Conservation (phyloP, 2,113 vertebrate species). For the Gallinago jamesoni region DNA sequence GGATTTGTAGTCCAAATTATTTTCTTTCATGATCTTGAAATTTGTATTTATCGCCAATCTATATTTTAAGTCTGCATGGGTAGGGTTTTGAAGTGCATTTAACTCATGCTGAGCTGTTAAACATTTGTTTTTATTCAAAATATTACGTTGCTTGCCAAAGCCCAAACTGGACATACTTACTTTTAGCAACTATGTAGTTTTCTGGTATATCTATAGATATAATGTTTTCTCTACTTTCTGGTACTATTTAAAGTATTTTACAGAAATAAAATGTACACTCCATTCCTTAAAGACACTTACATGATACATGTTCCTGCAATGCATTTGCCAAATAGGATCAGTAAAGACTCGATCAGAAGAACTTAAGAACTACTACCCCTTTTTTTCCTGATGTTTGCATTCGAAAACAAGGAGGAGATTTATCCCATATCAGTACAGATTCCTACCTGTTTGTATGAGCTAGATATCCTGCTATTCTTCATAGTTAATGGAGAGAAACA, state of each 20-base stretch:
- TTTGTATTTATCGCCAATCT: background rate
- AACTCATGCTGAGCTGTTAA: background rate
- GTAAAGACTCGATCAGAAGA: background rate
- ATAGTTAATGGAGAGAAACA: background rate
- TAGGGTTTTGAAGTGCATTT: background rate
- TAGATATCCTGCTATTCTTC: background rate
- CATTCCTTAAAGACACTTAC: background rate
- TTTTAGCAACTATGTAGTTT: background rate
- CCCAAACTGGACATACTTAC: background rate
- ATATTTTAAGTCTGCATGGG: background rate
- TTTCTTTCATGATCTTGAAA: background rate
- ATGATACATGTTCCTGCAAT: background rate
- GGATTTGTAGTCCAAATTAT: background rate
- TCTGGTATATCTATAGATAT: background rate
- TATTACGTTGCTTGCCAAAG: background rate
- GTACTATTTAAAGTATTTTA: background rate
- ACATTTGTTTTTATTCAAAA: background rate
- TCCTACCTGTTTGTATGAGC: background rate
- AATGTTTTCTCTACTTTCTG: background rate
- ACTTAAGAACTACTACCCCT: background rate
- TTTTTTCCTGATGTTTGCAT: background rate
- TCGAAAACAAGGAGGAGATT: background rate
- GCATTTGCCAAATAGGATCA: background rate
- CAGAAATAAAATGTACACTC: background rate
- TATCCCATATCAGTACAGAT: background rate